These are phyloP conservation scores for Meriones psammophilus DNA, from an alignment of 2,797 vertebrate species.

Conservation along the genomic window DNA sequence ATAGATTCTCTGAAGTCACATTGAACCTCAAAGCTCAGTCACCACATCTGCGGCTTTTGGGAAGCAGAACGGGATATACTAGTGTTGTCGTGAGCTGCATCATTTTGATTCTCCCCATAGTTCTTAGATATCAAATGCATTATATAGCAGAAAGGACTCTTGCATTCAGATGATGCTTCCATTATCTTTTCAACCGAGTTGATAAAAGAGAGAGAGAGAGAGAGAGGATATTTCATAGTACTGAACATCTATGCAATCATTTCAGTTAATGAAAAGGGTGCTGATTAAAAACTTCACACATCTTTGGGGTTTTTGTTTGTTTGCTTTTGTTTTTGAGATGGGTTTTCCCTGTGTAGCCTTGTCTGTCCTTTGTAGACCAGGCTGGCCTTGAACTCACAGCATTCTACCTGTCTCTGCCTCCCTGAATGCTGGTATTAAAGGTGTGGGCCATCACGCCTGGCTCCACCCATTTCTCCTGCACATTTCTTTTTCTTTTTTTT, in stretches of 20 bases:
- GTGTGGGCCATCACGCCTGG: too few species aligned
- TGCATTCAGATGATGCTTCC: background rate
- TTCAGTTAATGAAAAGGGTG: background rate
- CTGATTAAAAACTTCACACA: background rate
- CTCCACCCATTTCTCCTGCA: too few species aligned
- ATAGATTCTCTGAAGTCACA: background rate
- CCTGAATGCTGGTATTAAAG: too few species aligned
- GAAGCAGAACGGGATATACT: background rate
- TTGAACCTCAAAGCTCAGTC: background rate
- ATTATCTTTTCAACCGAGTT: background rate
- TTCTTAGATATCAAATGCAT: background rate
- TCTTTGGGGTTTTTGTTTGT: too few species aligned
- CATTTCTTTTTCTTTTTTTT: too few species aligned
- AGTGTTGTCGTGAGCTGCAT: background rate
- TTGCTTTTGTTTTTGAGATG: too few species aligned
- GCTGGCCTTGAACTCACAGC: too few species aligned
- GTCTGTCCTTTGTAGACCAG: too few species aligned
- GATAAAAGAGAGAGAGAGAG: background rate
- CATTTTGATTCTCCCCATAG: background rate
- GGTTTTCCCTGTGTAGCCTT: too few species aligned
- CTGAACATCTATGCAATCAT: too few species aligned
- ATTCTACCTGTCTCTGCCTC: too few species aligned
- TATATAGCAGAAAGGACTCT: background rate
- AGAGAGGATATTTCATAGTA: background rate
- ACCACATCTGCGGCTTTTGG: background rate